phyloP scores from a whole-genome alignment of 2,113 vertebrate species.

The Salvelinus sp. region DNA sequence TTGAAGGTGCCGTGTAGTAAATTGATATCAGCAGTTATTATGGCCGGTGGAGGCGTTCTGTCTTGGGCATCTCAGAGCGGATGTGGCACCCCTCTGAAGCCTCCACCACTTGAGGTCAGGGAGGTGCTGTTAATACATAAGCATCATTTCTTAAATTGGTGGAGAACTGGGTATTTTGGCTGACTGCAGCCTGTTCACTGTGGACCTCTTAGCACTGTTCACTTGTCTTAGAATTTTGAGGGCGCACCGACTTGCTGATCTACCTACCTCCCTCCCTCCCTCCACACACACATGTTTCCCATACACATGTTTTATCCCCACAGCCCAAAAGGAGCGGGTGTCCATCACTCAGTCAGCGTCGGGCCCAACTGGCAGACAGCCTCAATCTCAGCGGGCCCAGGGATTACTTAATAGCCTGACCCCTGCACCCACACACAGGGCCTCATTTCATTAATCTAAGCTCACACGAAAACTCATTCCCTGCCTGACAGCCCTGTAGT shows the following conservation, averaged over 20 bases:
- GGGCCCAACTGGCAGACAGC: conserved; percentile 63
- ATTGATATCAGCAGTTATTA: conserved; percentile 16
- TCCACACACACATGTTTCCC: background rate
- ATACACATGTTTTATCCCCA: background rate
- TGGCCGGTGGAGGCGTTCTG: conserved; percentile 21
- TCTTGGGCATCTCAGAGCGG: conserved; percentile 28
- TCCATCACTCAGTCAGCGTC: conserved; percentile 68
- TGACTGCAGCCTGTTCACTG: background rate
- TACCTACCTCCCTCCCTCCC: conserved; percentile 1
- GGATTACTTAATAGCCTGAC: conserved; percentile 77
- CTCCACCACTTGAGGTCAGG: conserved; percentile 30
- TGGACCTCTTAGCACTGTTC: background rate
- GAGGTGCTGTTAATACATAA: conserved; percentile 10
- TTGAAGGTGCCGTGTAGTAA: conserved; percentile 13
- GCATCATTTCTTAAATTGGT: background rate
- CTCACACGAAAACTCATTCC: conserved; percentile 76
- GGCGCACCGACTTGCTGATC: background rate
- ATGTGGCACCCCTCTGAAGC: conserved; percentile 23
- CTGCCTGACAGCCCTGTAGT: conserved; percentile 70
- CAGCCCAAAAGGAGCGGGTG: conserved; percentile 34
- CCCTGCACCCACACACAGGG: conserved; percentile 59
- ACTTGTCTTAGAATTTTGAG: background rate
- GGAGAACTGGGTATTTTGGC: background rate
- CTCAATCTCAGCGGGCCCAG: conserved; percentile 66
- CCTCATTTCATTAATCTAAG: conserved; percentile 78